phyloP scores from a whole-genome alignment of 2,888 invertebrate genomes.

The Aleiodes alternator region DNA sequence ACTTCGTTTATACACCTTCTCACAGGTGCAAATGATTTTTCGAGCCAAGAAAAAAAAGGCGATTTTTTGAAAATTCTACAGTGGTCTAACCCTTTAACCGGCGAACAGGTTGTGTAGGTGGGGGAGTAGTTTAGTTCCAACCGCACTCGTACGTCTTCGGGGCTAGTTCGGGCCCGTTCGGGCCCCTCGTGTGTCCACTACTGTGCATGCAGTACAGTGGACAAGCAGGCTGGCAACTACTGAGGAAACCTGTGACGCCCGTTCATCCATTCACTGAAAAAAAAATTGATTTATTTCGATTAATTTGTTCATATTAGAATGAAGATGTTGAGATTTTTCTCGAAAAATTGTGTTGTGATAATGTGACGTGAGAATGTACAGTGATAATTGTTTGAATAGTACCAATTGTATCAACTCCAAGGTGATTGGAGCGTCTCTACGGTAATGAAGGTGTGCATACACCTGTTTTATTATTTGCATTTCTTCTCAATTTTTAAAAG shows the following conservation, averaged over 20 bases:
- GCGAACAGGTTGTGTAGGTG: conserved; percentile 12
- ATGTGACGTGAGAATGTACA: conserved; percentile 8
- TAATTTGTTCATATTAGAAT: neutral
- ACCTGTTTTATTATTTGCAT: conserved; percentile 20
- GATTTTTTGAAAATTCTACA: no score
- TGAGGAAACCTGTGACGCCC: neutral
- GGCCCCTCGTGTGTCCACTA: conserved; percentile 31
- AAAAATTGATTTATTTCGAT: neutral
- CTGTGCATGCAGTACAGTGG: conserved; percentile 23
- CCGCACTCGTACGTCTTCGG: conserved; percentile 4
- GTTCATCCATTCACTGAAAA: neutral
- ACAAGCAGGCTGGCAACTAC: conserved; percentile 20
- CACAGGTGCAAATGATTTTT: no score
- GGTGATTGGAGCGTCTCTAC: conserved; percentile 29
- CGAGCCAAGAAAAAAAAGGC: no score
- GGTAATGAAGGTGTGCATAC: conserved; percentile 34
- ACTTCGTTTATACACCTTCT: no score
- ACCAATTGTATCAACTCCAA: conserved; percentile 6
- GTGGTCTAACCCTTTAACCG: no score
- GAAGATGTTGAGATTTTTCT: neutral
- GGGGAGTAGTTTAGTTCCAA: neutral
- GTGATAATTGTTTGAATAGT: conserved; percentile 14
- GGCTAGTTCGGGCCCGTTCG: conserved; percentile 39
- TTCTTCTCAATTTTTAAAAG: neutral
- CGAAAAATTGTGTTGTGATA: neutral